Evolutionary conservation across 1,140 invertebrate species (phyloP).

Genomic region (Venustaconcha ellipsiformis): DNA sequence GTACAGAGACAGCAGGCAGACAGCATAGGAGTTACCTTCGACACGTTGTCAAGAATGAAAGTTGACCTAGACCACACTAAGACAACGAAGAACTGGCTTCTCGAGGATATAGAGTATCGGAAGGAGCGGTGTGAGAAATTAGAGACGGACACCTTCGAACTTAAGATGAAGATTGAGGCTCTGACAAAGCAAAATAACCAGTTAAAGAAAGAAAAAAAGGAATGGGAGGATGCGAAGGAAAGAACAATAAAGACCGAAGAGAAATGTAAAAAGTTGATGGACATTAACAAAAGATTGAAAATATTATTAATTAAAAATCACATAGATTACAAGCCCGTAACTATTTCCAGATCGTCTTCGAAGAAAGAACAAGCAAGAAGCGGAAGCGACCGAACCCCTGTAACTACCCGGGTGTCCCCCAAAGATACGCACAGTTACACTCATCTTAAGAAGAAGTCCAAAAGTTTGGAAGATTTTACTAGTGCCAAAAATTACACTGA

Average conservation of each 20-base stretch:
- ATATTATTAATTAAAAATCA: slow-evolving; percentile 27
- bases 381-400: slow-evolving; percentile 9
- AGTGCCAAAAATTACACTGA: slow-evolving; percentile 14
- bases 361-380: slow-evolving; percentile 7
- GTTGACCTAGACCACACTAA: slow-evolving; percentile 35
- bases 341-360: slow-evolving; percentile 25
- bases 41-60: slow-evolving; percentile 36
- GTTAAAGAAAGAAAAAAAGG: slow-evolving; percentile 23
- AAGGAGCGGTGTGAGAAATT: slow-evolving; percentile 28
- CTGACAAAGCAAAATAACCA: slow-evolving; percentile 34
- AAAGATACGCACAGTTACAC: slow-evolving; percentile 4
- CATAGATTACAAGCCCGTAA: slow-evolving; percentile 37
- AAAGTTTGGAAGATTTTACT: slow-evolving; percentile 27
- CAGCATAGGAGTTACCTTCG: slow-evolving; percentile 24
- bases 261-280: slow-evolving; percentile 34
- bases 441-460: slow-evolving; percentile 3
- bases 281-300: slow-evolving; percentile 35
- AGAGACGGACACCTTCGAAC: slow-evolving; percentile 38
- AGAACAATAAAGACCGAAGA: slow-evolving; percentile 23
- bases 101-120: slow-evolving; percentile 33
- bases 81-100: slow-evolving; percentile 30
- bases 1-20: slow-evolving; percentile 27
- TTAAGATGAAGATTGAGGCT: slow-evolving; percentile 39
- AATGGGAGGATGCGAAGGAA: slow-evolving; percentile 27
- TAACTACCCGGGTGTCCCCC: slow-evolving; percentile 12